Evolutionary conservation across 2,797 vertebrate species (phyloP).

Genomic region (Leucoraja ocellata): DNA sequence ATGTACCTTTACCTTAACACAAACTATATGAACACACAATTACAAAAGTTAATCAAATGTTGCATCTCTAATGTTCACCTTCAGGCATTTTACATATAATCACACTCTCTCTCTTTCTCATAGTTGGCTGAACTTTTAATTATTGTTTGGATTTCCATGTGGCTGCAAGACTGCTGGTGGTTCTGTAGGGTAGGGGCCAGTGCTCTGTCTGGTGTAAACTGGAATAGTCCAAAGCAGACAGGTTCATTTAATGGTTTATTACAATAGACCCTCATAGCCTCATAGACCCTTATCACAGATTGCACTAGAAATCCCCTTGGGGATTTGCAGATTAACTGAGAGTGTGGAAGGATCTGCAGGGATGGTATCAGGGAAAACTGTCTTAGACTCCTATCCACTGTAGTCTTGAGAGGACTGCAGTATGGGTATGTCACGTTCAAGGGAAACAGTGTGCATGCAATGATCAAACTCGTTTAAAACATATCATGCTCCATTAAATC

Average conservation of each 20-base stretch:
- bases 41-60: not conserved
- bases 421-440: not conserved
- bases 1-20: not conserved
- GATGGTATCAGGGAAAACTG: not conserved
- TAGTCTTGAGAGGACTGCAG: not conserved
- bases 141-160: not conserved
- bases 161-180: not conserved
- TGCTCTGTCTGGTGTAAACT: not conserved
- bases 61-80: not conserved
- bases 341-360: not conserved
- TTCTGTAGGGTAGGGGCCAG: not conserved
- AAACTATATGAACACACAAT: slow-evolving; percentile 3
- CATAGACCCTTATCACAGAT: not conserved
- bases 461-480: not conserved
- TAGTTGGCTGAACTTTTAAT: not conserved
- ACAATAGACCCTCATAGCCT: not conserved
- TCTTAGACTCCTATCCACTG: not conserved
- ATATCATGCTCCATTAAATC: not conserved
- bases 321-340: not conserved
- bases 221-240: not conserved
- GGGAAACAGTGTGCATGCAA: not conserved
- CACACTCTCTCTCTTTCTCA: not conserved
- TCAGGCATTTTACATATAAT: not conserved
- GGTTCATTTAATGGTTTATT: not conserved
- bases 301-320: not conserved